Evolutionary conservation across 2,113 vertebrate genomes (phyloP).

Genomic region (Equus przewalskii): DNA sequence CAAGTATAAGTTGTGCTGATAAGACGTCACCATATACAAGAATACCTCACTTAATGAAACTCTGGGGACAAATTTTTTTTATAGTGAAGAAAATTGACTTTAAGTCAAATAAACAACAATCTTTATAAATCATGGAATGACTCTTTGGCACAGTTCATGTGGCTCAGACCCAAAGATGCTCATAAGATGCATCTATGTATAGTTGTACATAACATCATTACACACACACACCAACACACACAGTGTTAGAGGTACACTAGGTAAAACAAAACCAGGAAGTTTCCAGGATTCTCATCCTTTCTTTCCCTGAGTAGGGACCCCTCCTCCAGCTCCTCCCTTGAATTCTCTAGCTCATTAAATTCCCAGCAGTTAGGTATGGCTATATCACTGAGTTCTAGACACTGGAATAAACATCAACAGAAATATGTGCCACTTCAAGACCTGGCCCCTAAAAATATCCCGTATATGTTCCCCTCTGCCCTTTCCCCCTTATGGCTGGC

Average conservation of each 20-base stretch:
- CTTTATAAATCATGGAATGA: neutral
- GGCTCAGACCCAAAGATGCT: neutral
- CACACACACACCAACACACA: neutral
- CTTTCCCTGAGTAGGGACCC: neutral
- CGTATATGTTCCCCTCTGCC: neutral
- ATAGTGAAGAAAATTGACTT: neutral
- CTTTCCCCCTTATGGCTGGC: neutral
- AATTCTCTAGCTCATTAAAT: neutral
- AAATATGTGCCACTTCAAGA: neutral
- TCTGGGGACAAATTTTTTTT: neutral
- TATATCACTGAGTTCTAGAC: neutral
- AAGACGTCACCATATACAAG: neutral
- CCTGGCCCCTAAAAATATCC: neutral
- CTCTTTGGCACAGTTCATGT: neutral
- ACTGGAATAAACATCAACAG: neutral
- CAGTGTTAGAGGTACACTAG: neutral
- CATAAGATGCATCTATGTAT: neutral
- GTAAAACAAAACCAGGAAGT: neutral
- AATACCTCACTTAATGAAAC: neutral
- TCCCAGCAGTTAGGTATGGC: neutral
- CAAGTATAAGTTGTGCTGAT: neutral
- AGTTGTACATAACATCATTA: neutral
- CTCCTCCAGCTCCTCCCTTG: neutral
- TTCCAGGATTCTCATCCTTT: neutral
- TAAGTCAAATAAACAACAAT: slow-evolving; percentile 8